phyloP scores from a whole-genome alignment of 2,797 vertebrate species.

The Labroides dimidiatus region DNA sequence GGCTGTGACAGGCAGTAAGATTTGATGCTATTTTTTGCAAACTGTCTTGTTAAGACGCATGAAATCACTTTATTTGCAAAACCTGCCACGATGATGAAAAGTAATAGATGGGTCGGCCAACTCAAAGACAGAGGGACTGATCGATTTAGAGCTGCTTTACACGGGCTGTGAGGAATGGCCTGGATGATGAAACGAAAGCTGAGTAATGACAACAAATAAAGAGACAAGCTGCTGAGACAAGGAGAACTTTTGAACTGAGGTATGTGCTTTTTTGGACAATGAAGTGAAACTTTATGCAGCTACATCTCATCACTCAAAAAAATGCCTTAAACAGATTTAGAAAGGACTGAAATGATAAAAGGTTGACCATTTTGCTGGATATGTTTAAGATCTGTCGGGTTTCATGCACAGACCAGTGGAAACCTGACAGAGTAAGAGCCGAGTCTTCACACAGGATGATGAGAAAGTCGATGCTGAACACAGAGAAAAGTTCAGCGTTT shows the following conservation, averaged over 20 bases:
- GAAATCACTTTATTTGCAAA: constrained; percentile 7
- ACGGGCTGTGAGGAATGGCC: background rate
- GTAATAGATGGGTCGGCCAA: constrained; percentile 3
- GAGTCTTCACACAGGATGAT: no score
- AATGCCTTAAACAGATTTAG: constrained; percentile 22
- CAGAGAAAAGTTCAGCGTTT: no score
- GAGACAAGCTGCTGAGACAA: constrained; percentile 18
- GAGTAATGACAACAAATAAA: constrained; percentile 18
- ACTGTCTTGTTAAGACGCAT: background rate
- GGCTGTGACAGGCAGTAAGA: background rate
- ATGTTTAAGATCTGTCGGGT: no score
- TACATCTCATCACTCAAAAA: constrained; percentile 17
- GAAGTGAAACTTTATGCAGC: constrained; percentile 18
- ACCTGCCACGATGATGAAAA: background rate
- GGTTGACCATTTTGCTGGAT: no score
- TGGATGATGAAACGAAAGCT: background rate
- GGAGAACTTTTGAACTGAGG: constrained; percentile 10
- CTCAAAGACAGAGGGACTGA: background rate
- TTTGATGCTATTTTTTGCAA: background rate
- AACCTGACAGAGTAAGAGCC: no score
- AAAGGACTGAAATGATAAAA: background rate
- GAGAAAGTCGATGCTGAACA: no score
- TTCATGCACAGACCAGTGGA: no score
- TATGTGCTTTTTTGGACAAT: constrained; percentile 28
- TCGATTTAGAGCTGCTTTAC: constrained; percentile 5